phyloP scores from a whole-genome alignment of 2,113 vertebrate species.

The Ia io region DNA sequence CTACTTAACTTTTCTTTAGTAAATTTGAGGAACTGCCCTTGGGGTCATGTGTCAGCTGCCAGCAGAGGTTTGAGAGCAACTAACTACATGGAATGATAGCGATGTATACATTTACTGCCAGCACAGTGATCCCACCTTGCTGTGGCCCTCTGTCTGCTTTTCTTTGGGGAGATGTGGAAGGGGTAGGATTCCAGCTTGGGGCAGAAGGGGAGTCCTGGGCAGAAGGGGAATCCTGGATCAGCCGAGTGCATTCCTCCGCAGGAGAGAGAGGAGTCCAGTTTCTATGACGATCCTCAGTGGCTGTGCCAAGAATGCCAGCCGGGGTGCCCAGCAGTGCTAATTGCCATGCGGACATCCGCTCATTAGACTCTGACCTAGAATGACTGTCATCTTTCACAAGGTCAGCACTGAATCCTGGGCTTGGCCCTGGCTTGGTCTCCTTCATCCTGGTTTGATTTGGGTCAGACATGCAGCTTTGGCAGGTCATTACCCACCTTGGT shows the following conservation, averaged over 20 bases:
- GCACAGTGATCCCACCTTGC: background rate
- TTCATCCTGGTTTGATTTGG: slow-evolving; percentile 47
- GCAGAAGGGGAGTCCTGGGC: background rate
- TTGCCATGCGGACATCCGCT: slow-evolving; percentile 65
- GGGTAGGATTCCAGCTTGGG: background rate
- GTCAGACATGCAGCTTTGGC: background rate
- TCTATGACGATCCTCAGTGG: slow-evolving; percentile 59
- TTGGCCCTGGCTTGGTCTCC: background rate
- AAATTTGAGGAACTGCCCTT: background rate
- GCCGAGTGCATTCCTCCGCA: slow-evolving; percentile 5
- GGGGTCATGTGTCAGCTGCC: background rate
- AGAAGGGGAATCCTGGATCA: background rate
- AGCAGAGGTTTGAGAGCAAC: background rate
- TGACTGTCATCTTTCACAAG: slow-evolving; percentile 51
- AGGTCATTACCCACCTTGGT: slow-evolving; percentile 12
- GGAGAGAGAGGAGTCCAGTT: slow-evolving; percentile 32
- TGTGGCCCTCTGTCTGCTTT: background rate
- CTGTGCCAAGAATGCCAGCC: slow-evolving; percentile 64
- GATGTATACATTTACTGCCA: background rate
- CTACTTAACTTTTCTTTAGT: background rate
- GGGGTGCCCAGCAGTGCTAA: slow-evolving; percentile 37
- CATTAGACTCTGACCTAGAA: slow-evolving; percentile 68
- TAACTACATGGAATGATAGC: background rate
- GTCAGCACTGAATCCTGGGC: slow-evolving; percentile 40
- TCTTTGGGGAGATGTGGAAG: background rate